These are phyloP conservation scores for Parnassius orleans DNA, from an alignment of 2,888 invertebrate genomes.

Conservation along the genomic window DNA sequence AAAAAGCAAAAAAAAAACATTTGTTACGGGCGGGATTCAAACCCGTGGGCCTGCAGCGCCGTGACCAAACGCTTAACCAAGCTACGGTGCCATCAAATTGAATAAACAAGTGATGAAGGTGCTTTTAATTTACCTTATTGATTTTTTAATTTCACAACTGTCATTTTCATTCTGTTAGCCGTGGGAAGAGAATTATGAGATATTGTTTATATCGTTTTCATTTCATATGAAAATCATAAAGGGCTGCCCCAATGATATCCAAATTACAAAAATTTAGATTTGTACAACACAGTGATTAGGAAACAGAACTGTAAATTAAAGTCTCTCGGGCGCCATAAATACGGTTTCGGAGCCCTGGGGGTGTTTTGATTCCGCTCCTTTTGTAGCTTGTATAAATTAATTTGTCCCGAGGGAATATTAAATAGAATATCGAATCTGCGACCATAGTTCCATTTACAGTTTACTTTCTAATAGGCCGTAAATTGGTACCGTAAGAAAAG, in stretches of 20 bases:
- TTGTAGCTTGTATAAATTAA: conserved; percentile 64
- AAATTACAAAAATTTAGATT: conserved; percentile 26
- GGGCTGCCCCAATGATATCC: background rate
- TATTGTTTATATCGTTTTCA: no score
- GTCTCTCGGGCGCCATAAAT: conserved; percentile 58
- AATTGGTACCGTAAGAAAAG: background rate
- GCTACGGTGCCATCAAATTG: no score
- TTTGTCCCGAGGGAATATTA: conserved; percentile 63
- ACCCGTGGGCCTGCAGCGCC: no score
- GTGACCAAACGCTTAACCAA: no score
- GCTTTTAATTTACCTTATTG: no score
- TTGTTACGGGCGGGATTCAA: no score
- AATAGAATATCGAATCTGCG: conserved; percentile 31
- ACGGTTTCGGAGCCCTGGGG: conserved; percentile 51
- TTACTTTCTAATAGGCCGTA: conserved; percentile 16
- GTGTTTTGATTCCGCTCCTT: conserved; percentile 54
- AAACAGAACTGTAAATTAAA: conserved; percentile 55
- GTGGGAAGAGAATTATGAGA: no score
- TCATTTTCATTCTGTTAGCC: no score
- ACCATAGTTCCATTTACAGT: conserved; percentile 11
- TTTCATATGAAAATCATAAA: no score
- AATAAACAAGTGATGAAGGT: no score
- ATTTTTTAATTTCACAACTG: no score
- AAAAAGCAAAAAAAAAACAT: no score
- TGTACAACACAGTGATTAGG: conserved; percentile 44